Conservation (phyloP, 2,888 invertebrate genomes). For the Athrips mouffetella region DNA sequence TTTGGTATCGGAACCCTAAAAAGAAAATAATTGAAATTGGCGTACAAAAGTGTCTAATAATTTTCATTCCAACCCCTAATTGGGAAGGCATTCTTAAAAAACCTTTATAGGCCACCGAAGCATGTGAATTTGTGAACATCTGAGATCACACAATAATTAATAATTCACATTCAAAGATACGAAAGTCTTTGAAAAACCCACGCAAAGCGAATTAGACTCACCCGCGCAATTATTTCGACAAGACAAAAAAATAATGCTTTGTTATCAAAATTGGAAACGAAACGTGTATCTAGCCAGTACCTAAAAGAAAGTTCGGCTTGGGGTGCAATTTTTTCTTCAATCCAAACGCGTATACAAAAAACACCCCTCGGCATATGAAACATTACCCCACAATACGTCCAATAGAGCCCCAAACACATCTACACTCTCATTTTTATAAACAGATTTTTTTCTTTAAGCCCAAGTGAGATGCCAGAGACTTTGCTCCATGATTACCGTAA, state of each 20-base stretch:
- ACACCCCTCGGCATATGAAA: conserved; percentile 70
- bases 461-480: conserved; percentile 46
- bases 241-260: conserved; percentile 62
- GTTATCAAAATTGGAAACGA: conserved; percentile 76
- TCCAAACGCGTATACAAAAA: conserved; percentile 62
- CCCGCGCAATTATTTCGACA: conserved; percentile 63
- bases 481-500: conserved; percentile 13
- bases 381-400: conserved; percentile 70
- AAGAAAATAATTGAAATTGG: background rate
- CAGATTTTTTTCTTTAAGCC: conserved; percentile 71
- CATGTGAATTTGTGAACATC: conserved; percentile 51
- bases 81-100: conserved; percentile 27
- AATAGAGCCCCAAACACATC: conserved; percentile 63
- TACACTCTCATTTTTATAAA: conserved; percentile 69
- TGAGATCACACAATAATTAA: conserved; percentile 38
- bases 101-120: conserved; percentile 38
- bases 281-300: conserved; percentile 61
- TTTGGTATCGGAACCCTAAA: background rate
- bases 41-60: background rate
- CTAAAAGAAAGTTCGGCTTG: conserved; percentile 62
- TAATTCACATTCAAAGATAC: conserved; percentile 39
- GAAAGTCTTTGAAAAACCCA: conserved; percentile 39
- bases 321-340: conserved; percentile 70
- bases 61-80: conserved; percentile 29
- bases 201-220: conserved; percentile 53